Base-by-base conservation (phyloP, 2,797 vertebrate species). In the Hippocampus kuda region DNA sequence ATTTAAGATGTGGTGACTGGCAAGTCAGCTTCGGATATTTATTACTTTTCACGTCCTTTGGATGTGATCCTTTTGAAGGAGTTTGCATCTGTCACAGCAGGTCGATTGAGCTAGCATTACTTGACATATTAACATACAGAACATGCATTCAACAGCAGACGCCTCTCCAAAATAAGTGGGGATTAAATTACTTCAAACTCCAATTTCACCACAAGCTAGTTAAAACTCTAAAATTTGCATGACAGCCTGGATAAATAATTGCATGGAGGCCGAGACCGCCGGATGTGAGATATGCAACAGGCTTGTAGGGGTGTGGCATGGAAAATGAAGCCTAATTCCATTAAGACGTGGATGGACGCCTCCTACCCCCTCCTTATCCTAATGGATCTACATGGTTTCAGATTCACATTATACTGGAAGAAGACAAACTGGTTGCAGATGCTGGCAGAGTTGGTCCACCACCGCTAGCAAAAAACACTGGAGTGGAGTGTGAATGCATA, bases 131-230 rank as follows among this genome's bases (percentile, higher is more conserved):
- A 82, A 83, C 82, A 81, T 81, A 91, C 89, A 90, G 18, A 91
- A 96, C 95, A 98, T 95, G 94, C 95, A 95, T 93, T 95, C 92
- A 91, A 91, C 91, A 92, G 91, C 90, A 91, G 93, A 94, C 88
- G 86, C 87, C 88, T 93, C 90, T 92, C 82, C 77, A 56, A 75
- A 75, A 72, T 66, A 68, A 77, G 63, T 10, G 73, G 13, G 56
- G 68, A 67, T 18, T 38, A 16, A 85, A 74, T 71, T 77, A 88
- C 89, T 88, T 91, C 77, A 90, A 92, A 93, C 92, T 94, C 92
- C 92, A 91, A 27, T 94, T 85, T 93, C 87, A 92, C 91, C 90
- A 88, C 91, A 92, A 91, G 88, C 90, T 81, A 83, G 76, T 84
- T 89, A 91, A 93, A 94, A 91, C 93, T 95, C 94, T 92, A 94